These are phyloP conservation scores for Silurus glanis DNA, from an alignment of 2,113 vertebrate species.

Conservation along the genomic window DNA sequence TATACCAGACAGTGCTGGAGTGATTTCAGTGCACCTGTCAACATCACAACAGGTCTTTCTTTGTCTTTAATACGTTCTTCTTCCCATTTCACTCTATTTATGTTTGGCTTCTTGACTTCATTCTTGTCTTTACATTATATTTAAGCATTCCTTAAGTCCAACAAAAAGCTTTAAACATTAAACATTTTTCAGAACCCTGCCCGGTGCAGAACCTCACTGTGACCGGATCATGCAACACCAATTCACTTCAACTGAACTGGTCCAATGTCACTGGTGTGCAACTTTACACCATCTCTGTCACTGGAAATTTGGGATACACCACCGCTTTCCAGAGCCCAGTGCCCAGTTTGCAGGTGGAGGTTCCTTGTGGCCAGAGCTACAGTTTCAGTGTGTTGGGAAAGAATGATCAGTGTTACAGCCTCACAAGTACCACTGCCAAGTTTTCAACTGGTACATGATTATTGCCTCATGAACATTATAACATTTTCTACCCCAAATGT, in stretches of 20 bases:
- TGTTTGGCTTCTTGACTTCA: neutral
- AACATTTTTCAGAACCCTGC: slow-evolving; percentile 69
- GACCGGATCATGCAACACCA: slow-evolving; percentile 63
- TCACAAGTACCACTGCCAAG: slow-evolving; percentile 47
- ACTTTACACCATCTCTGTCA: slow-evolving; percentile 59
- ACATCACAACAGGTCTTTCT: slow-evolving; percentile 67
- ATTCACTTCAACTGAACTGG: slow-evolving; percentile 67
- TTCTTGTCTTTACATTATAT: neutral
- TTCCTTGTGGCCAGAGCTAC: slow-evolving; percentile 73
- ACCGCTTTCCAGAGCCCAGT: slow-evolving; percentile 54
- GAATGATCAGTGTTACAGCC: slow-evolving; percentile 62
- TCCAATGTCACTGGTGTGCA: slow-evolving; percentile 58
- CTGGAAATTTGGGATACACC: slow-evolving; percentile 65
- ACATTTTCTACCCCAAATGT: neutral
- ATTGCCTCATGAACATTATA: neutral
- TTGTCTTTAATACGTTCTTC: neutral
- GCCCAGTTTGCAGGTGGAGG: slow-evolving; percentile 49
- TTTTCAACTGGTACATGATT: slow-evolving; percentile 66
- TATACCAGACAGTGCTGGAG: slow-evolving; percentile 59
- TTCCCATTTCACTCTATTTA: neutral
- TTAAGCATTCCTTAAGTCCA: neutral
- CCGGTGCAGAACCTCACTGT: slow-evolving; percentile 58
- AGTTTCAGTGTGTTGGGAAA: slow-evolving; percentile 64
- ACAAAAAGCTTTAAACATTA: neutral
- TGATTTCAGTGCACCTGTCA: slow-evolving; percentile 58